Evolutionary conservation across 2,797 vertebrate species (phyloP).

Genomic region (Setipinna tenuifilis): DNA sequence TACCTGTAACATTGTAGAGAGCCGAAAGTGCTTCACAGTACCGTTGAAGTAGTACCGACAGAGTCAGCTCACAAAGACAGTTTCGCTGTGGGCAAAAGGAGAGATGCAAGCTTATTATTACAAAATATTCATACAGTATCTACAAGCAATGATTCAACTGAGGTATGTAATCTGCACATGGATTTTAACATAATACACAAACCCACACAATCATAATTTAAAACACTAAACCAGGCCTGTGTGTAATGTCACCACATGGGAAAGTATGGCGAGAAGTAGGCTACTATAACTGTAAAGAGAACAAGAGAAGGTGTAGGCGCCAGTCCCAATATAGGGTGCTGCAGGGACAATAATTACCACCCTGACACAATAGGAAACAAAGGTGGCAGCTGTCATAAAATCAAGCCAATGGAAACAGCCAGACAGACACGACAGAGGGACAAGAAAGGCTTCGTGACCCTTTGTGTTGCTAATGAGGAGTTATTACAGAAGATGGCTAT

Average conservation of each 20-base stretch:
- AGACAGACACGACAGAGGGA: not conserved
- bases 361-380: not conserved
- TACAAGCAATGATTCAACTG: not conserved
- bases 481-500: not conserved
- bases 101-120: not conserved
- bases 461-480: not conserved
- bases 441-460: not conserved
- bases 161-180: no score
- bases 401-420: not conserved
- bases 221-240: no score
- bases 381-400: not conserved
- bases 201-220: no score
- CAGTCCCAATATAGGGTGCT: not conserved
- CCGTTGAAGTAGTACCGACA: slow-evolving; percentile 66
- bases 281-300: not conserved
- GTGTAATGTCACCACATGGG: no score
- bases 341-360: not conserved
- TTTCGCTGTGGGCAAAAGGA: slow-evolving; percentile 56
- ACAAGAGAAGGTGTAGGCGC: not conserved
- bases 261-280: no score
- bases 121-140: not conserved
- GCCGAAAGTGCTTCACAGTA: slow-evolving; percentile 70
- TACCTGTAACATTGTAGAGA: slow-evolving; percentile 72
- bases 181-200: no score
- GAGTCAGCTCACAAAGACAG: slow-evolving; percentile 63